Evolutionary conservation across 1,140 invertebrate species (phyloP), one percentile per base, ranked within the genome.

Genomic region (Thereuonema tuberculata): DNA sequence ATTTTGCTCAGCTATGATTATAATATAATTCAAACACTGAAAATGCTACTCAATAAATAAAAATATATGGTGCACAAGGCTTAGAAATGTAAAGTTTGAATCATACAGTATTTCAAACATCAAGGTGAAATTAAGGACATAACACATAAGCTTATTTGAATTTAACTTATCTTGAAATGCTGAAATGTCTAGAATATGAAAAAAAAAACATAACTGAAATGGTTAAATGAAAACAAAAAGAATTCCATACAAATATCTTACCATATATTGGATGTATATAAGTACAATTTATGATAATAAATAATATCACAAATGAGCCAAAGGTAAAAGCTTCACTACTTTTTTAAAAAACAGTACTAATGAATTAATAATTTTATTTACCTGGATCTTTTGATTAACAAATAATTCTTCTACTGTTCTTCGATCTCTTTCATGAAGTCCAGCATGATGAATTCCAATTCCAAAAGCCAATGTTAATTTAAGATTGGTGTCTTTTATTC

Each of bases 391-490:
- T 66, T 92, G 86, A 75, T 96, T 90, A 2, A 96, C 84, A 77
- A 98, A 99, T 2, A 99, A 75, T 72, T 96, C 89, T 72, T 99
- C 96, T 0, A 95, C 89, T 29, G 83, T 84, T 69, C 83, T 86
- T 53, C 94, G 78, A 75, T 99, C 97, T 65, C 81, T 81, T 58
- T 98, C 94, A 65, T 92, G 85, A 31, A 98, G 73, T 60, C 88
- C 95, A 23, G 96, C 96, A 77, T 99, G 97, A 79, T 99, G 97
- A 60, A 99, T 83, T 14, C 95, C 97, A 67, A 99, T 97, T 17
- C 97, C 97, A 78, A 98, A 99, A 0, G 90, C 85, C 17, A 99
- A 76, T 0, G 91, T 93, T 43, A 98, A 78, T 71, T 95, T 93
- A 2, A 99, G 77, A 76, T 98, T 96, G 0, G 83, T 80, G 69